These are phyloP conservation scores for Elmis aenea DNA, from an alignment of 2,888 invertebrate genomes.

Conservation along the genomic window DNA sequence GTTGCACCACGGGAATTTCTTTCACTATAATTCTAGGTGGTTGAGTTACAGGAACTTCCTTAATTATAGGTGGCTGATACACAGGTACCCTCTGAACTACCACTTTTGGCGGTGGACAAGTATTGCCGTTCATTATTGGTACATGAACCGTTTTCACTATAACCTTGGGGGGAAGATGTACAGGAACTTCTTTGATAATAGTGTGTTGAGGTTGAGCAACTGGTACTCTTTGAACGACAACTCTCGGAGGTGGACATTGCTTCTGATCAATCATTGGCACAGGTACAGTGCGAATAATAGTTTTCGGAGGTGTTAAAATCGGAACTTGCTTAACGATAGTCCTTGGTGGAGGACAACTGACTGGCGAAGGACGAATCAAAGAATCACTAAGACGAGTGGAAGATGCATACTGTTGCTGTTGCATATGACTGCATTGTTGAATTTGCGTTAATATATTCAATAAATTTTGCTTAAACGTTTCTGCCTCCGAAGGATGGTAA, in stretches of 20 bases:
- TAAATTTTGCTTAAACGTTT: too few relatives aligned
- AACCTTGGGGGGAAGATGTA: constrained; percentile 3
- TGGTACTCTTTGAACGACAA: neutral
- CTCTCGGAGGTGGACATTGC: neutral
- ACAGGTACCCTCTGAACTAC: constrained; percentile 11
- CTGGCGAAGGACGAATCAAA: too few relatives aligned
- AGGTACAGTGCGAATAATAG: too few relatives aligned
- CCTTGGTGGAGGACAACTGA: neutral
- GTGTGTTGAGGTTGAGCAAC: neutral
- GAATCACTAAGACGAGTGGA: too few relatives aligned
- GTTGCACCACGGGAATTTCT: constrained; percentile 1
- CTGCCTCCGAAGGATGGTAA: too few relatives aligned
- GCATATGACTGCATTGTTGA: too few relatives aligned
- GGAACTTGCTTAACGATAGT: constrained; percentile 4
- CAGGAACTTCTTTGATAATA: constrained; percentile 4
- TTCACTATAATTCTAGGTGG: constrained; percentile 5
- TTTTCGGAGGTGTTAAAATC: neutral
- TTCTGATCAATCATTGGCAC: too few relatives aligned
- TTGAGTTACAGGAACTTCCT: constrained; percentile 3
- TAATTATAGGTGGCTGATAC: constrained; percentile 7
- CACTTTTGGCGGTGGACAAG: constrained; percentile 2
- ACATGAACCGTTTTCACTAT: constrained; percentile 4
- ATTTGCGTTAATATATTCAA: too few relatives aligned
- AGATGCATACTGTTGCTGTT: too few relatives aligned
- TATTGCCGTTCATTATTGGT: neutral